Percentiles rank a stretch among this genome's conserved stretches.
phyloP scores from a whole-genome alignment of 2,113 vertebrate species.

The Petaurus breviceps region DNA sequence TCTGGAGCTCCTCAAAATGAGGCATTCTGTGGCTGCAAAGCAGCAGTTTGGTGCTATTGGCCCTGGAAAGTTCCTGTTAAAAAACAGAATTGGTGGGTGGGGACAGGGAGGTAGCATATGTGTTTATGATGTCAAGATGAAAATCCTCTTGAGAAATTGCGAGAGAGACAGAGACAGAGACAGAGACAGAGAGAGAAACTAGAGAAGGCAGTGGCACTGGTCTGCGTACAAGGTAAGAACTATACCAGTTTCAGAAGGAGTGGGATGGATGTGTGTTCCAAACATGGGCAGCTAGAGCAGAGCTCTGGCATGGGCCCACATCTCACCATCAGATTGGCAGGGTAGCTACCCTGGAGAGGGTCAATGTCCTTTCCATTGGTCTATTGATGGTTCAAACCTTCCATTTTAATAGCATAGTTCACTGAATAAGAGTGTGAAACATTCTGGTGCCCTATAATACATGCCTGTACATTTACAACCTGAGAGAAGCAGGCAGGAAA shows the following conservation, averaged over 20 bases:
- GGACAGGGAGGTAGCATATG: neutral
- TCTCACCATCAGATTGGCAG: neutral
- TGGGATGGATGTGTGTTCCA: neutral
- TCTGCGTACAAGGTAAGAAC: neutral
- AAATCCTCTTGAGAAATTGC: constrained; percentile 18
- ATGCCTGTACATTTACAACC: neutral
- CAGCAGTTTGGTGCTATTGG: constrained; percentile 26
- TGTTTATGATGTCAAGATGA: neutral
- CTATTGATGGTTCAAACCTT: neutral
- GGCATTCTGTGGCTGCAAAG: constrained; percentile 29
- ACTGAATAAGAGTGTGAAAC: neutral
- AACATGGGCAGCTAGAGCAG: neutral
- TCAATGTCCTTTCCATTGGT: constrained; percentile 6
- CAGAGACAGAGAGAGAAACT: neutral
- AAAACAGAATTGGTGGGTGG: constrained; percentile 24
- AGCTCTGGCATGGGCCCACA: neutral
- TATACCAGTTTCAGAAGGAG: neutral
- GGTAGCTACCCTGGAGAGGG: neutral
- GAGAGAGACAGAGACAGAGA: no score
- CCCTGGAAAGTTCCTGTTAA: neutral
- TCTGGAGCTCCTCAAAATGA: neutral
- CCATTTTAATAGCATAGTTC: neutral
- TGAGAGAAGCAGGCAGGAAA: neutral
- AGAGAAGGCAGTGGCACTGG: neutral
- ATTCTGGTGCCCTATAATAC: neutral